Percentiles rank a stretch among this genome's conserved stretches.
Conservation (phyloP, 1,140 invertebrate genomes). For the Bombus waltoni region DNA sequence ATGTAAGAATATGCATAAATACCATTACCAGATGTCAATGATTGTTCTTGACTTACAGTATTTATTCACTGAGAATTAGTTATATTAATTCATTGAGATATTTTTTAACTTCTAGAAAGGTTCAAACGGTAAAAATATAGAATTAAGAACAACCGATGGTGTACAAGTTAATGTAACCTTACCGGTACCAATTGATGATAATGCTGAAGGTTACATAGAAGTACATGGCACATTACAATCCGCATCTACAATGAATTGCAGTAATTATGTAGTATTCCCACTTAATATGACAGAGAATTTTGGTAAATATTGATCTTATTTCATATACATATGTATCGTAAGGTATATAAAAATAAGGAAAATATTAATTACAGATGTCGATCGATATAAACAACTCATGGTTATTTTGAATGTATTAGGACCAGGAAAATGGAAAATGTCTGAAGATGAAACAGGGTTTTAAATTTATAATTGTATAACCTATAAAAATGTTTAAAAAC, state of each 20-base stretch:
- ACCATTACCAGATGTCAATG: neutral
- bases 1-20: neutral
- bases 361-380: constrained; percentile 62
- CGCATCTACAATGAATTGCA: constrained; percentile 72
- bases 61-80: neutral
- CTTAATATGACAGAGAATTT: constrained; percentile 66
- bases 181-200: constrained; percentile 63
- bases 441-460: neutral
- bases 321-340: neutral
- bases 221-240: constrained; percentile 73
- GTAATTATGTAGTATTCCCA: constrained; percentile 66
- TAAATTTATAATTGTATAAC: neutral
- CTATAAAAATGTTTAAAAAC: neutral
- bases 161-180: constrained; percentile 72
- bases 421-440: constrained; percentile 62
- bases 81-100: neutral
- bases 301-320: constrained; percentile 63
- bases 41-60: neutral
- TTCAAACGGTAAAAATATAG: constrained; percentile 70
- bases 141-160: constrained; percentile 74
- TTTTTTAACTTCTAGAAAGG: constrained; percentile 64
- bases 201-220: constrained; percentile 74
- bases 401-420: constrained; percentile 64
- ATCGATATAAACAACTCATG: constrained; percentile 71
- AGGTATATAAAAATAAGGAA: neutral